Percentiles rank a stretch among this genome's conserved stretches.
These are phyloP conservation scores for Telmatochromis sp. DNA, from an alignment of 2,113 vertebrate genomes.

Conservation along the genomic window DNA sequence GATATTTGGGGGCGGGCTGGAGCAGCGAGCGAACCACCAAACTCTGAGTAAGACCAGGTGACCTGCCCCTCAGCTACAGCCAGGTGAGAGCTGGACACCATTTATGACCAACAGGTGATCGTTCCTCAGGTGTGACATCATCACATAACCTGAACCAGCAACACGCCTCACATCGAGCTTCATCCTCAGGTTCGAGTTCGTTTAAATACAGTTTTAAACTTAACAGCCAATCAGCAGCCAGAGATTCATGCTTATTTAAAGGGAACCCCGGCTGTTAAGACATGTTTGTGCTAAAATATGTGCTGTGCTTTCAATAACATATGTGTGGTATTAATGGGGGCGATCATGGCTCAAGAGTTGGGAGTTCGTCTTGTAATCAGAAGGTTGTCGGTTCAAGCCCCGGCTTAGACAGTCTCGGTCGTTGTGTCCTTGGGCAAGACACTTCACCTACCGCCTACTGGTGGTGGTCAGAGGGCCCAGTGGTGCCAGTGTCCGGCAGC, in stretches of 20 bases:
- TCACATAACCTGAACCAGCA: neutral
- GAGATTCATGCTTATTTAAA: neutral
- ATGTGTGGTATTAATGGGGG: accelerated
- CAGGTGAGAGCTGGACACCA: neutral
- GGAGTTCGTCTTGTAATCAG: accelerated
- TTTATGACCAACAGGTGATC: neutral
- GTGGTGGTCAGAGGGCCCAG: accelerated
- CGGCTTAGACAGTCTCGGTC: accelerated
- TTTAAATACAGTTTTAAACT: neutral
- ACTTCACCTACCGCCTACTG: accelerated
- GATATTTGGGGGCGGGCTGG: neutral
- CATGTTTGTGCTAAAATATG: neutral
- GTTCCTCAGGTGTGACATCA: neutral
- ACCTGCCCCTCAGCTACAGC: neutral
- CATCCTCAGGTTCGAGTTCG: accelerated
- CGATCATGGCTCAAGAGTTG: accelerated
- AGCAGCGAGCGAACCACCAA: neutral
- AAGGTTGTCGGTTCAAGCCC: accelerated
- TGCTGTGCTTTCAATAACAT: neutral
- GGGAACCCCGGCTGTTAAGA: neutral
- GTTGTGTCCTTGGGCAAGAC: accelerated
- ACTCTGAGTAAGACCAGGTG: neutral
- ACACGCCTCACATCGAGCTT: neutral
- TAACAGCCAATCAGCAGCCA: neutral
- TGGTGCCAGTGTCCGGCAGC: accelerated